Conservation (phyloP, 2,888 invertebrate species). For the Noctua janthina region DNA sequence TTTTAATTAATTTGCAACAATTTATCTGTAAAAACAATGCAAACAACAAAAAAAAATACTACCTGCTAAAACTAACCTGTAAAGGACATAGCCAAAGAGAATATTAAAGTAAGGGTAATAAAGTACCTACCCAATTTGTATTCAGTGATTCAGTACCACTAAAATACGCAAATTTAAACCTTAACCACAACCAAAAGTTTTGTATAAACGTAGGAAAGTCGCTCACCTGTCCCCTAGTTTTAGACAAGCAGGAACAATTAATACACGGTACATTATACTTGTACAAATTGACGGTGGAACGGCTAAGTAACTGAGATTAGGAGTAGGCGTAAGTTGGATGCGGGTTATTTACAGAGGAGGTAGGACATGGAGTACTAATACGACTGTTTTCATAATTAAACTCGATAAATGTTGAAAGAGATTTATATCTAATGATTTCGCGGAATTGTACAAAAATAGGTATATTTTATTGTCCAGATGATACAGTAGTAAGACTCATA, state of each 20-base stretch:
- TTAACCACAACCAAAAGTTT: slow-evolving; percentile 21
- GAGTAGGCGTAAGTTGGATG: slow-evolving; percentile 56
- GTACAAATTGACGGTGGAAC: slow-evolving; percentile 62
- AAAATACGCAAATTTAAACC: slow-evolving; percentile 1
- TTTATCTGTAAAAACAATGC: too few relatives aligned
- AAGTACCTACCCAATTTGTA: not conserved
- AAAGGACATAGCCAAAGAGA: not conserved
- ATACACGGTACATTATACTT: slow-evolving; percentile 60
- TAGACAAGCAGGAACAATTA: slow-evolving; percentile 51
- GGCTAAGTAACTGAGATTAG: slow-evolving; percentile 68
- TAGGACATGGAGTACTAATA: slow-evolving; percentile 11
- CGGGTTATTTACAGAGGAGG: slow-evolving; percentile 42
- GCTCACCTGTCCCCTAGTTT: slow-evolving; percentile 21
- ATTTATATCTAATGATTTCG: too few relatives aligned
- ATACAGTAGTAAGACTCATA: not conserved
- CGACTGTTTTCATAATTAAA: not conserved
- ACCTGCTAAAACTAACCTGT: not conserved
- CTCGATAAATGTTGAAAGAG: too few relatives aligned
- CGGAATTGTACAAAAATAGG: not conserved
- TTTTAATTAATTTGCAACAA: not conserved
- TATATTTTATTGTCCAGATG: not conserved
- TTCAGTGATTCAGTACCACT: slow-evolving; percentile 1
- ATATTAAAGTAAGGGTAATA: not conserved
- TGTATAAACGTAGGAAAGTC: slow-evolving; percentile 21
- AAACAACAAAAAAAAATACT: too few relatives aligned